Base-by-base conservation (phyloP, 2,797 vertebrate species). In the Sciurus vulgaris region DNA sequence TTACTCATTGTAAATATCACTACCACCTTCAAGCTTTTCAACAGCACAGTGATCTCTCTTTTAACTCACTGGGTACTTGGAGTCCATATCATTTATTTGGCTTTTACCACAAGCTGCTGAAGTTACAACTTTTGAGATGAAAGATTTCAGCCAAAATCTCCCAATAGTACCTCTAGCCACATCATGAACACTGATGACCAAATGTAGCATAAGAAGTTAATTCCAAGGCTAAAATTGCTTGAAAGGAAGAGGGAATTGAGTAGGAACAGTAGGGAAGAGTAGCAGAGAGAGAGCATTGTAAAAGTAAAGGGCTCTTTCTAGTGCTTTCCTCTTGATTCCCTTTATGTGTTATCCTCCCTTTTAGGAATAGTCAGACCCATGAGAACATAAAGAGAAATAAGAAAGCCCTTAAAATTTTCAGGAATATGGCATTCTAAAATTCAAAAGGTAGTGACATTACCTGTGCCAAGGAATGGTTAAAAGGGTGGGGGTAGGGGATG, bases 71-170 rank as follows among this genome's bases (percentile, higher is more conserved):
- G 28, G 30, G n/a, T 56, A 56, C 18, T 51, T 49, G 63, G 0
- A 79, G 26, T 28, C 65, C 41, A 54, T n/a, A 38, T 14, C 51
- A 94, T 51, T 91, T 93, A 93, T 51, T 77, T 86, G 69, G 35
- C 47, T 93, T 81, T 89, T 87, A 86, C 41, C 38, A 77, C 51
- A 41, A 91, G 69, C 44, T 83, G 38, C 49, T 89, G 30, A 89
- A 89, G 78, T 93, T 94, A 84, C 59, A 89, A 89, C 73, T 94
- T 93, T 54, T 79, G 86, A 94, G 93, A 93, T 73, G 63, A 12
- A 86, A 94, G n/a, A 96, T 86, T 72, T 95, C 59, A 63, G 35
- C 51, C 72, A 83, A 83, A 86, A 91, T 83, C 67, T 91, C 84
- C 59, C 96, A 41, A 9, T 6, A 84, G 47, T 47, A 73, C 76